Evolutionary conservation across 2,797 vertebrate genomes (phyloP), one percentile per base, ranked within the genome.

Genomic region (Notolepis coatsorum): DNA sequence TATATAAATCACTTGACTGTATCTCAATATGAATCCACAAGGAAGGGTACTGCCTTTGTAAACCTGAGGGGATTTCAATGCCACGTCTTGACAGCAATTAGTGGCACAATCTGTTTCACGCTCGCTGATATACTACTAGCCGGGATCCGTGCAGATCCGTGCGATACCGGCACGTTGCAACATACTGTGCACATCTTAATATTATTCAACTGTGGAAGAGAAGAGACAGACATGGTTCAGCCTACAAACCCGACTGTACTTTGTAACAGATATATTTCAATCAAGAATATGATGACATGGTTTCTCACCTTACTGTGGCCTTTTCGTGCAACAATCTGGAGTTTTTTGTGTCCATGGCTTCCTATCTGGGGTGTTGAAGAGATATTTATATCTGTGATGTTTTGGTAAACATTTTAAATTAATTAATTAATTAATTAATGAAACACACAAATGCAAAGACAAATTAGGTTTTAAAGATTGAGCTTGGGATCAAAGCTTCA

Each of bases 221-320:
- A 79, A 84, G 73, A 78, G 76, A 76, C 20, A 86, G 62, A 75
- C 75, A 83, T 58, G 71, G 80, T 74, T 82, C 75, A 81, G 84
- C 75, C 81, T 78, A 84, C 68, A 68, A 82, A 84, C 83, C 73
- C 58, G 27, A 84, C 79, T 79, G 77, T 81, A 80, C 79, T 82
- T 81, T 86, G 77, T 70, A 77, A 86, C 82, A 84, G 78, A 86
- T 72, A 10, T 23, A 69, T 84, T 81, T 86, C 84, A 88, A 89
- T 86, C 75, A 81, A 74, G 73, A 80, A 58, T 61, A 33, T 46
- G 65, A 85, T 78, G 73, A 91, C 92, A 89, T 91, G 88, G 84
- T 91, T 92, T 88, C 92, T 95, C 92, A 95, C 91, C 93, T 94
- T 93, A 93, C 92, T 92, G 96, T 97, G 96, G 96, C 96, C 96